Conservation (phyloP, 1,140 invertebrate species). For the Apis dorsata region DNA sequence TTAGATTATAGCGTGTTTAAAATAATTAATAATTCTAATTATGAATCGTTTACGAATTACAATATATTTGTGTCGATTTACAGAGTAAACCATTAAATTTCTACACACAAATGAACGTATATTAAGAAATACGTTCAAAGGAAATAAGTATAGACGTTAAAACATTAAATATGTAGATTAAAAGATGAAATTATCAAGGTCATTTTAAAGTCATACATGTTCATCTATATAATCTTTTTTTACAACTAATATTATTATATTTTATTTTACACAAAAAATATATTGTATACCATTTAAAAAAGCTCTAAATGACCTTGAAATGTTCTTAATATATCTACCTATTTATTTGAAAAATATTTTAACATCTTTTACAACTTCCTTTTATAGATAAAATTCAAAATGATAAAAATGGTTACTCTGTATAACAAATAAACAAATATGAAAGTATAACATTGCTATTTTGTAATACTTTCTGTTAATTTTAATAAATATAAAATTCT, state of each 20-base stretch:
- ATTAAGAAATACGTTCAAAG: background rate
- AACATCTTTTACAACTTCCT: background rate
- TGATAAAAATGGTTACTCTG: conserved; percentile 7
- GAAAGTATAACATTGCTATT: too few relatives aligned
- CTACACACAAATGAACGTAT: background rate
- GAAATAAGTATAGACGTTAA: background rate
- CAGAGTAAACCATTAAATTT: background rate
- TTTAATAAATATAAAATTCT: conserved; percentile 1
- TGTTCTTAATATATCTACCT: background rate
- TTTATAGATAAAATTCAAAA: background rate
- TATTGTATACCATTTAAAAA: background rate
- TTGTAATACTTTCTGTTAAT: background rate
- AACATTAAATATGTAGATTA: background rate
- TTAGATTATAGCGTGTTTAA: background rate
- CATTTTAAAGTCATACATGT: background rate
- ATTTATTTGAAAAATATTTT: background rate
- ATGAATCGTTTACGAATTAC: background rate
- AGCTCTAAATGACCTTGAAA: too few relatives aligned
- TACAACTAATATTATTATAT: background rate
- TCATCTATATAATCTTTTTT: background rate
- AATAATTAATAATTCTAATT: conserved; percentile 23
- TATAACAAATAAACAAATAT: conserved; percentile 1
- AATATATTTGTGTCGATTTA: conserved; percentile 1
- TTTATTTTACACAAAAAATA: background rate
- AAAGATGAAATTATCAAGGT: background rate